Base-by-base conservation (phyloP, 2,113 vertebrate genomes). In the Hirundichthys speculiger region DNA sequence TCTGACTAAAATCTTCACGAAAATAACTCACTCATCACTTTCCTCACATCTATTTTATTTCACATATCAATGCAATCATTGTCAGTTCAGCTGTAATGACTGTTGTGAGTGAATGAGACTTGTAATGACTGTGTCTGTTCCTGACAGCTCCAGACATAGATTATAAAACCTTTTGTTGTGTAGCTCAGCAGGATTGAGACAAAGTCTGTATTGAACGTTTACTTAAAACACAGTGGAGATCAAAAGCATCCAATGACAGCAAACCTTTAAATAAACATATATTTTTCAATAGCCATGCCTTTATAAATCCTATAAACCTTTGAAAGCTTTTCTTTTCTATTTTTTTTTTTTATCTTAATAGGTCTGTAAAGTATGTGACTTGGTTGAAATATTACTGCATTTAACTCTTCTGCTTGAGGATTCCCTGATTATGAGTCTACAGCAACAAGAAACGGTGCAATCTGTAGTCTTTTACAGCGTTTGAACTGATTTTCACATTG, bases 181-280 rank as follows among this genome's bases (percentile, higher is more conserved):
- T 34, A 27, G 9, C 38, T 45, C 8, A 57, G 18, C 5, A 34
- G 19, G 11, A 51, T 14, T 40, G 20, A 68, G 43, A 61, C 27
- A 69, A 46, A 70, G 52, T 69, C 50, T 52, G 21, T 68, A 55
- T 52, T 43, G 15, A 67, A 20, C 40, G 22, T 57, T 43, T 49
- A 34, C 40, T 43, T 5, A 38, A 62, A 58, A 51, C 24, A 64
- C 5, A 55, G 19, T 41, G n/a, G 1, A 2, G 21, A 3, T 25
- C 12, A 6, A 1, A 39, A 34, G 41, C 22, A 11, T 42, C 12
- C 39, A 38, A 9, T 13, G 56, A 22, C 25, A n/a, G 15, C 3
- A 16, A 38, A 22, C 3, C 45, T 41, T 51, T 15, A 41, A 46
- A 25, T 21, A 42, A 50, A 73, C 57, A 54, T 38, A 24, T 2